Evolutionary conservation across 1,140 invertebrate genomes (phyloP).

Genomic region (Leptinotarsa defecta): DNA sequence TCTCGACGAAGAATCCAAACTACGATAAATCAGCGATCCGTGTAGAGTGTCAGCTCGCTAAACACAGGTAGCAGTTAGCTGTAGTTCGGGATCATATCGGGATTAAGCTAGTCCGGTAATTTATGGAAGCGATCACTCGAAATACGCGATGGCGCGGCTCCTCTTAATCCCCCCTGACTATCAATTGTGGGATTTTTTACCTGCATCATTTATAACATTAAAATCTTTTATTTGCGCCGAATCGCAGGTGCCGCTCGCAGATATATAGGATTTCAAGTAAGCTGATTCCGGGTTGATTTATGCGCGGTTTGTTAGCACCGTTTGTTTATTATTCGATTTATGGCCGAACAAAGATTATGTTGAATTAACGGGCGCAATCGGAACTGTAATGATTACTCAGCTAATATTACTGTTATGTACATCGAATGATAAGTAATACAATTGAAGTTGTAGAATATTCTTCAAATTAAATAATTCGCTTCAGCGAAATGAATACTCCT

Average conservation of each 20-base stretch:
- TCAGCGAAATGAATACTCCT: too few relatives aligned
- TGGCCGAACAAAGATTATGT: constrained; percentile 2
- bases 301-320: constrained; percentile 40
- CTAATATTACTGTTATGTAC: background rate
- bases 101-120: constrained; percentile 55
- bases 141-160: constrained; percentile 30
- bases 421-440: background rate
- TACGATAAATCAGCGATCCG: constrained; percentile 31
- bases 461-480: too few relatives aligned
- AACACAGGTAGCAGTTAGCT: constrained; percentile 52
- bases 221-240: constrained; percentile 50
- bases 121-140: constrained; percentile 52
- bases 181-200: constrained; percentile 56
- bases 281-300: constrained; percentile 49
- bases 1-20: constrained; percentile 35
- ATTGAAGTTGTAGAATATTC: background rate
- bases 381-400: background rate
- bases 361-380: background rate
- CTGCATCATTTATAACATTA: constrained; percentile 49
- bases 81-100: constrained; percentile 50
- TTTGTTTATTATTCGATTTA: constrained; percentile 9
- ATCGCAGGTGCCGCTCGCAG: constrained; percentile 45
- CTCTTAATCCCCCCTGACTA: constrained; percentile 53
- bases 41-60: constrained; percentile 39
- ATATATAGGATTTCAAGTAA: constrained; percentile 36